Percentiles rank a stretch among this genome's conserved stretches.
These are phyloP conservation scores for Apantesis nais DNA, from an alignment of 2,888 invertebrate genomes.

Conservation along the genomic window DNA sequence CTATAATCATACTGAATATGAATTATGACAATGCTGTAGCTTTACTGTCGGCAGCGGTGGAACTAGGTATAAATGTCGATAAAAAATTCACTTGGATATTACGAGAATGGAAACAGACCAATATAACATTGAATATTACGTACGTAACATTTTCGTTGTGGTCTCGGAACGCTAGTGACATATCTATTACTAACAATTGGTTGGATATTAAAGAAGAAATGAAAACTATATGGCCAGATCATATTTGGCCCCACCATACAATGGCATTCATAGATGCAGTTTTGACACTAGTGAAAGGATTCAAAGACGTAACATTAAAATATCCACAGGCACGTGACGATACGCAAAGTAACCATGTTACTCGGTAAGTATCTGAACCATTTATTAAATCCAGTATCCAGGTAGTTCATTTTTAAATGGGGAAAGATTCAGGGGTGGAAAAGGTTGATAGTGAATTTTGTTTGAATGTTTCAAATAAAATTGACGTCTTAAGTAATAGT, in stretches of 20 bases:
- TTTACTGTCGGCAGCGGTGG: slow-evolving; percentile 8
- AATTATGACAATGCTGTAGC: slow-evolving; percentile 16
- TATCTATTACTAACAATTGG: background rate
- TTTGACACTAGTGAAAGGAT: slow-evolving; percentile 5
- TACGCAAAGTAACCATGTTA: slow-evolving; percentile 4
- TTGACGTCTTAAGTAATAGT: background rate
- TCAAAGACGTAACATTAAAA: slow-evolving; percentile 6
- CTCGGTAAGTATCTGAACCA: slow-evolving; percentile 10
- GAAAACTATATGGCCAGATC: background rate
- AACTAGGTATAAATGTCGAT: slow-evolving; percentile 2
- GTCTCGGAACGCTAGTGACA: background rate
- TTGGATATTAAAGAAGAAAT: background rate
- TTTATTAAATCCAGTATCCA: background rate
- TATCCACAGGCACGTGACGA: slow-evolving; percentile 12
- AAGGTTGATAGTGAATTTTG: too few species aligned
- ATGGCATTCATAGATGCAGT: slow-evolving; percentile 10
- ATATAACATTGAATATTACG: slow-evolving; percentile 6
- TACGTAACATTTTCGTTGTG: slow-evolving; percentile 16
- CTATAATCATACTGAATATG: slow-evolving; percentile 12
- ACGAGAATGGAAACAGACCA: slow-evolving; percentile 12
- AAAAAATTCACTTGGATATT: slow-evolving; percentile 16
- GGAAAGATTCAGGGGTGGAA: background rate
- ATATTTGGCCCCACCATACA: slow-evolving; percentile 9
- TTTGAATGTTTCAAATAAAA: background rate
- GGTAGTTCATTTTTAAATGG: background rate